Conservation (phyloP, 2,797 vertebrate genomes). For the Premnoplex brunnescens region DNA sequence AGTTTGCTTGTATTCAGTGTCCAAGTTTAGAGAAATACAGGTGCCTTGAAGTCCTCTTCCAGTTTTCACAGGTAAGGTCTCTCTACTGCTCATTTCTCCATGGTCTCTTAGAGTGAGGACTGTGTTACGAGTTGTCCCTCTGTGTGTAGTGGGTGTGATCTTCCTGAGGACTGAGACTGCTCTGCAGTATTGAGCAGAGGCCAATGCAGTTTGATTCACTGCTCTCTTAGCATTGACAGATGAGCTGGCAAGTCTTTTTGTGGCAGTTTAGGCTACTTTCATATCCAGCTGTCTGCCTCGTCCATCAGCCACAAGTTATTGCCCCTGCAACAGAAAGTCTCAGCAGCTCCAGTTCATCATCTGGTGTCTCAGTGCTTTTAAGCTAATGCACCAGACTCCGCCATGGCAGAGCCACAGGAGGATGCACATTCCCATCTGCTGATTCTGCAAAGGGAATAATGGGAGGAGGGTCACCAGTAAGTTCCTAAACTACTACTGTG, state of each 20-base stretch:
- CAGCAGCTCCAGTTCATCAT: slow-evolving; percentile 36
- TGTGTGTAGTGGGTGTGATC: background rate
- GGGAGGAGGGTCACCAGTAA: slow-evolving; percentile 14
- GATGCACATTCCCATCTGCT: slow-evolving; percentile 4
- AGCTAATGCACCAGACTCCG: background rate
- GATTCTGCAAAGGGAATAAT: background rate
- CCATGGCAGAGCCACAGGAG: background rate
- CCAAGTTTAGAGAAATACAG: background rate
- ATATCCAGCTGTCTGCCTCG: slow-evolving; percentile 40
- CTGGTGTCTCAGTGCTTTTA: slow-evolving; percentile 41
- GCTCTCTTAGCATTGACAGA: slow-evolving; percentile 30
- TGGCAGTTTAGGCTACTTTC: slow-evolving; percentile 53
- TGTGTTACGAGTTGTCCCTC: background rate
- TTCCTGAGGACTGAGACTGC: background rate
- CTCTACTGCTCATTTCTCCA: background rate
- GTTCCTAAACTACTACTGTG: slow-evolving; percentile 5
- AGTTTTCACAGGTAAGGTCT: background rate
- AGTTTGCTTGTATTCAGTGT: background rate
- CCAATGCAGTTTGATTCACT: slow-evolving; percentile 22
- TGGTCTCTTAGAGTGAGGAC: background rate
- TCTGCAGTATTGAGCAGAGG: background rate
- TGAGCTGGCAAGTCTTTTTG: slow-evolving; percentile 41
- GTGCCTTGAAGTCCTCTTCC: background rate
- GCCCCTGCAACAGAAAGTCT: slow-evolving; percentile 29
- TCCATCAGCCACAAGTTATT: slow-evolving; percentile 48